These are phyloP conservation scores for Diorhabda sublineata DNA, from an alignment of 1,140 invertebrate species.

Conservation along the genomic window DNA sequence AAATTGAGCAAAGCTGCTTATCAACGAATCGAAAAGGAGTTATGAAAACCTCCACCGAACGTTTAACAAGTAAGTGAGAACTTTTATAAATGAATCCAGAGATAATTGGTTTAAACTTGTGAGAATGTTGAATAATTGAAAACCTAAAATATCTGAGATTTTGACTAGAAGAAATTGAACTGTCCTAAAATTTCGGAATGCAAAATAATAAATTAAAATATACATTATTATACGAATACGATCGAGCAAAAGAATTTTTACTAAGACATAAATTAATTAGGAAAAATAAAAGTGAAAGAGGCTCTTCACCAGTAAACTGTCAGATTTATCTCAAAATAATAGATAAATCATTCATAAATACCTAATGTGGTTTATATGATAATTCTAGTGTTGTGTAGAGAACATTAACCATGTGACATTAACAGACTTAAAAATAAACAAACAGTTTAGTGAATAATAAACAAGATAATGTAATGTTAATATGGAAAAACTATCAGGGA, in stretches of 20 bases:
- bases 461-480: too few relatives aligned
- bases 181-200: not conserved
- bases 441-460: too few relatives aligned
- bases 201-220: not conserved
- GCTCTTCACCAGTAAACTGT: too few relatives aligned
- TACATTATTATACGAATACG: not conserved
- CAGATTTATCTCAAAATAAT: too few relatives aligned
- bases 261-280: not conserved
- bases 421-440: too few relatives aligned
- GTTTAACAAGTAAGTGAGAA: not conserved
- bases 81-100: not conserved
- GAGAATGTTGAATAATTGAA: not conserved
- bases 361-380: too few relatives aligned
- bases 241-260: not conserved
- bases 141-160: not conserved
- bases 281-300: too few relatives aligned
- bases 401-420: too few relatives aligned
- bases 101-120: not conserved
- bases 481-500: too few relatives aligned
- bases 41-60: not conserved
- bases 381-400: too few relatives aligned
- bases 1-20: not conserved
- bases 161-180: not conserved
- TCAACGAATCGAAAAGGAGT: not conserved
- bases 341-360: too few relatives aligned